Evolutionary conservation across 2,113 vertebrate genomes (phyloP), one percentile per base, ranked within the genome.

Genomic region (Petrocephalus zakoni): DNA sequence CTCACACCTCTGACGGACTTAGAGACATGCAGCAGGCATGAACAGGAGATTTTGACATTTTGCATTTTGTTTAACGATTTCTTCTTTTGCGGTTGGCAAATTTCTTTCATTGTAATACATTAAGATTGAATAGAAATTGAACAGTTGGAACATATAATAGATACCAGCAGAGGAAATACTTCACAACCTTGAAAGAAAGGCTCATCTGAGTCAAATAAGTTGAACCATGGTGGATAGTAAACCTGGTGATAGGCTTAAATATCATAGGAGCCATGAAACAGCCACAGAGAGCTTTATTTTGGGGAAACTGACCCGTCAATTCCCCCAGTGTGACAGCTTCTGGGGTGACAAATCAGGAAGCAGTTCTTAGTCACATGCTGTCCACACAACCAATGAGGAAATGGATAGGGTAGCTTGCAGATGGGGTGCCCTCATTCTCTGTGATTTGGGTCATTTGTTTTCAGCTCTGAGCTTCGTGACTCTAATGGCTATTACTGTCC

Each of bases 371-470:
- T 42, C 72, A 78, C 72, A 78, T 78, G 72, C 72, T 78, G 34
- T 37, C 72, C 72, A 78, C 72, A 7, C 42, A 29, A 78, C 34
- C 61, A 68, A 68, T 68, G 61, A 68, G 25, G 25, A 68, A 68
- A 5, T n/a, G 3, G 6, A 0, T 78, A 7, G 72, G 34, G 72
- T 78, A 78, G 34, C 72, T 13, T 78, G 72, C 34, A 37, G 72
- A 78, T 5, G 72, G 6, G 72, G 17, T 78, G 72, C 72, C 72
- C 61, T 68, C n/a, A 3, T 68, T 68, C 25, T 68, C 8, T 68
- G 61, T 42, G 72, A 34, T 78, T 78, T 78, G 72, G 72, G 72
- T 78, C 72, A 78, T 78, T 78, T 78, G 29, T 42, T 78, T 78
- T 78, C 34, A 6, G 72, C 34, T 75, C 34, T 75, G 13, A 34